Base-by-base conservation (phyloP, 1,140 invertebrate genomes). In the Solenopsis invicta region DNA sequence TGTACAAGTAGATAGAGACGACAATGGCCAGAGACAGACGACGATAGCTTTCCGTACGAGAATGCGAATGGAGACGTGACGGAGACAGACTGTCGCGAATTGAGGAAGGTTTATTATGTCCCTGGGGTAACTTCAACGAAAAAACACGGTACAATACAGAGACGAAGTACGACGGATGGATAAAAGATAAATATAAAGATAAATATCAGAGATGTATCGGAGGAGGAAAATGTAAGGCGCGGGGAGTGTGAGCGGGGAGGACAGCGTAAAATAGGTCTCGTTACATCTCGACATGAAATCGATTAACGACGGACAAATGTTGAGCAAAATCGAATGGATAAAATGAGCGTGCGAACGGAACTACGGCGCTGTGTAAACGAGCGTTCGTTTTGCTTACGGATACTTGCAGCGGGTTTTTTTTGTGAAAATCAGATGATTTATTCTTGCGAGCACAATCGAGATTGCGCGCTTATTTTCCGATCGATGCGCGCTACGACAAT, bases 131-230 rank as follows among this genome's bases (percentile, higher is more conserved):
- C 59, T 16, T 61, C 54, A 9, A 34, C 6, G 69, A 45, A 75
- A 84, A 84, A 84, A 75, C 54, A 84, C n/a, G 8, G 45, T 75
- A 75, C 80, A 61, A 62, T 62, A 75, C 29, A 29, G 18, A 84
- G 56, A 84, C 74, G 74, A 21, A 45, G 54, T 21, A 81, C 48
- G 52, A 72, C 45, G 24, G 24, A 13, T 41, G n/a, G 41, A 61
- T 84, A 62, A 34, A 84, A 84, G 80, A 84, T 84, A 84, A 84
- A 84, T 82, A 82, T 10, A 34, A 84, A 84, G 80, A 84, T 84
- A 84, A 84, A 84, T 82, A 82, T 10, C 16, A 54, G 37, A 59
- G 66, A 59, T 48, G n/a, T 59, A 54, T n/a, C 16, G 34, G 29
- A 2, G 8, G 13, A 16, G 9, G 52, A 16, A 56, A 69, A 52